Base-by-base conservation (phyloP, 2,797 vertebrate genomes). In the Rhinophrynus dorsalis region DNA sequence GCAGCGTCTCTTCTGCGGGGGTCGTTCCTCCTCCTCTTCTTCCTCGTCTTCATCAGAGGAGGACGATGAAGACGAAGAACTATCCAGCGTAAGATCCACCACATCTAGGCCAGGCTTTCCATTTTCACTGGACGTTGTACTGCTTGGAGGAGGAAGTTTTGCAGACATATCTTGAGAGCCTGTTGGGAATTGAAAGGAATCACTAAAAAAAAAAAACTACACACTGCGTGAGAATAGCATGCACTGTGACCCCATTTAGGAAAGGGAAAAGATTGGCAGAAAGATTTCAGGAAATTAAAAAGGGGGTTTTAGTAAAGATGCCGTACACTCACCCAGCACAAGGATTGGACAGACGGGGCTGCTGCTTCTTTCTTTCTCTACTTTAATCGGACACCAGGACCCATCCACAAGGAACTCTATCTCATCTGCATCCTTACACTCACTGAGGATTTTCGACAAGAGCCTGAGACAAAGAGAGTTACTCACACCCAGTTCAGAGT, bases 71-170 rank as follows among this genome's bases (percentile, higher is more conserved):
- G 96, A 96, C 0, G 95, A 97, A 0, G 94, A 96, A 83, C 95
- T 96, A 85, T 99, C 97, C 89, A 97, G 92, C 83, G 97, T 99
- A 81, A 99, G 91, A 87, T 99, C 97, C 77, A 98, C 96, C 35
- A 99, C 96, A 0, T 92, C 93, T 0, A 81, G 78, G 0, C 88
- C 38, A 32, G 64, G 86, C 79, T 86, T 92, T 82, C 77, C 94
- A 26, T 89, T 97, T 89, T 87, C 92, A 67, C 18, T 85, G 40
- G 87, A 90, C 69, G 78, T 77, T 80, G 45, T 35, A 74, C 89
- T 90, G 85, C 90, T 87, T 87, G 81, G 95, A 67, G 62, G 78
- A 3, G 94, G 89, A 8, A 92, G 90, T 55, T 94, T 93, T 70
- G 94, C 93, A 0, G 90, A 94, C 37, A 92, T 81, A 3, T 98